phyloP scores from a whole-genome alignment of 2,113 vertebrate species.

The Hydrochoerus hydrochaeris region DNA sequence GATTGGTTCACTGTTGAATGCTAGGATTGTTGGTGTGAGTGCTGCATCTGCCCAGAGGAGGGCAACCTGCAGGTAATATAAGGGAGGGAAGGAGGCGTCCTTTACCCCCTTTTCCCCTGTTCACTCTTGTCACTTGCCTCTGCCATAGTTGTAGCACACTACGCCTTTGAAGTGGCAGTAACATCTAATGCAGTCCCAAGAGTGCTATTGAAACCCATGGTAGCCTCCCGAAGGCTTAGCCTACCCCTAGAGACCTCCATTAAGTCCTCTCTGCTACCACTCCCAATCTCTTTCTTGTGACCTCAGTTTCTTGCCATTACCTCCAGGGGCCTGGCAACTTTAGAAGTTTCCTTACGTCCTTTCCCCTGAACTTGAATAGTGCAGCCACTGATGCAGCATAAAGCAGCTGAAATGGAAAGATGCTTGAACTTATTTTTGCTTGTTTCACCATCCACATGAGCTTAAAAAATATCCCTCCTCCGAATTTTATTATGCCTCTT shows the following conservation, averaged over 20 bases:
- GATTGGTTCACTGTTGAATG: too few relatives aligned
- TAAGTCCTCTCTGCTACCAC: background rate
- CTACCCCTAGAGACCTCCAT: background rate
- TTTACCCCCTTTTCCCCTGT: too few relatives aligned
- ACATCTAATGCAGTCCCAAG: background rate
- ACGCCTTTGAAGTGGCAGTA: background rate
- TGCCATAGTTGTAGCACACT: too few relatives aligned
- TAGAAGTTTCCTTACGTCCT: background rate
- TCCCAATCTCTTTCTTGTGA: background rate
- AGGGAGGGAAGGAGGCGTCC: too few relatives aligned
- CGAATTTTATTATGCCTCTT: background rate
- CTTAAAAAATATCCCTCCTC: background rate
- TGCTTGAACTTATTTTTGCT: background rate
- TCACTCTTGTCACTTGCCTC: too few relatives aligned
- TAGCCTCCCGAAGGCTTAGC: background rate
- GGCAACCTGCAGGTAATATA: too few relatives aligned
- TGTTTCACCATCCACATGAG: background rate
- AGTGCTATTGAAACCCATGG: background rate
- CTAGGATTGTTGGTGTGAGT: too few relatives aligned
- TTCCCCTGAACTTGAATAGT: background rate
- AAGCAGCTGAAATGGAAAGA: background rate
- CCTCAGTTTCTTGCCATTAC: background rate
- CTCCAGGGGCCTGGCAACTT: background rate
- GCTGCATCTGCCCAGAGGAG: too few relatives aligned
- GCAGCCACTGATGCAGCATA: rapidly evolving